These are phyloP conservation scores for Diploscapter pachys DNA, from an alignment of 1,140 invertebrate species.

Conservation along the genomic window DNA sequence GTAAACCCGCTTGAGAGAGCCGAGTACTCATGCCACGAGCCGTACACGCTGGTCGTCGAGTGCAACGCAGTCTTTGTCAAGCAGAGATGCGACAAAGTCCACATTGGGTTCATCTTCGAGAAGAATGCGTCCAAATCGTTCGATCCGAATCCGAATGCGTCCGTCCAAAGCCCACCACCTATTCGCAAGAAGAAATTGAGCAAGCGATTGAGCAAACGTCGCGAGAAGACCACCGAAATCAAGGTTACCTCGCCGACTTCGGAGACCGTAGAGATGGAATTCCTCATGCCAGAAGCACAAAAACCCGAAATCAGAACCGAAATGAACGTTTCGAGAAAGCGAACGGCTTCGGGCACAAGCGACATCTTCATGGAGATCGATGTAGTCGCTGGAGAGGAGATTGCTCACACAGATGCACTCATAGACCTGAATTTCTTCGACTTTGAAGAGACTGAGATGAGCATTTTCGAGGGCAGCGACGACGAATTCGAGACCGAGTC, in stretches of 20 bases:
- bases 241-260: slow-evolving; percentile 12
- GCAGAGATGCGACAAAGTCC: no score
- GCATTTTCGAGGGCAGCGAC: slow-evolving; percentile 15
- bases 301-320: slow-evolving; percentile 3
- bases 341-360: slow-evolving; percentile 18
- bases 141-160: no score
- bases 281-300: background rate
- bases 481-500: slow-evolving; percentile 4
- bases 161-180: no score
- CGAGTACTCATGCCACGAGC: no score
- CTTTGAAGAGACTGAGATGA: slow-evolving; percentile 30
- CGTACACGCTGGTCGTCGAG: no score
- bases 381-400: slow-evolving; percentile 33
- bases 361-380: slow-evolving; percentile 29
- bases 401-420: slow-evolving; percentile 27
- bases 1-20: no score
- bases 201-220: no score
- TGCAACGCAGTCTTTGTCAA: no score
- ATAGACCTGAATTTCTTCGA: slow-evolving; percentile 31
- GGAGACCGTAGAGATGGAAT: slow-evolving; percentile 5
- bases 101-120: no score
- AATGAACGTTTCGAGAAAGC: slow-evolving; percentile 9
- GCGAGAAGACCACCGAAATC: background rate
- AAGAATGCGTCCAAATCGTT: no score
- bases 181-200: no score